phyloP scores from a whole-genome alignment of 2,888 invertebrate genomes.

The Trissolcus japonicus region DNA sequence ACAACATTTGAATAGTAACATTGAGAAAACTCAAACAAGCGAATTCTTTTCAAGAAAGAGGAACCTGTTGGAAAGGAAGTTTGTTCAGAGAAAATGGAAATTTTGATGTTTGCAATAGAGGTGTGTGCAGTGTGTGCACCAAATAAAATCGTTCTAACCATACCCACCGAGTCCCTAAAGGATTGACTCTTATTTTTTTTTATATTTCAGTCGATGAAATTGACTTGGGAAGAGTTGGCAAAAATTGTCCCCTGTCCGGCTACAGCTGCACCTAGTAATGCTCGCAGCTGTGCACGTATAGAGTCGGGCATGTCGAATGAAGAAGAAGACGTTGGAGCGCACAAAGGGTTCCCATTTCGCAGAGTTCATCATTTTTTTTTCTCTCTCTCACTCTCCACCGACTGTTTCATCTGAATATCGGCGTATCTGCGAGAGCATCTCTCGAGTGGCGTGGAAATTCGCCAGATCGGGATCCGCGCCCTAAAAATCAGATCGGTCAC shows the following conservation, averaged over 20 bases:
- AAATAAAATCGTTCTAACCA: background rate
- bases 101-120: background rate
- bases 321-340: constrained; percentile 57
- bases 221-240: constrained; percentile 24
- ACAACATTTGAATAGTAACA: constrained; percentile 14
- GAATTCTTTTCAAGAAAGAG: background rate
- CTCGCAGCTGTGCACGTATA: constrained; percentile 55
- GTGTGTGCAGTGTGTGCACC: background rate
- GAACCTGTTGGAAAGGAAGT: background rate
- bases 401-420: constrained; percentile 42
- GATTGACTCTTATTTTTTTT: background rate
- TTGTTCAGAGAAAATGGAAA: background rate
- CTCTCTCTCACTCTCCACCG: constrained; percentile 52
- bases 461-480: constrained; percentile 54
- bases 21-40: background rate
- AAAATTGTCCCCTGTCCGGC: constrained; percentile 47
- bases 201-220: background rate
- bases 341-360: constrained; percentile 59
- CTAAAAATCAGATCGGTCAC: constrained; percentile 76
- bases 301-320: constrained; percentile 59
- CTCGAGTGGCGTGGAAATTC: constrained; percentile 56
- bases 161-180: background rate
- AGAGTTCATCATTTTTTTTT: constrained; percentile 32
- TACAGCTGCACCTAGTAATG: constrained; percentile 43
- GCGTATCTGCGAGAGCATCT: constrained; percentile 52